Percentiles rank a stretch among this genome's conserved stretches.
Evolutionary conservation across 2,888 invertebrate species (phyloP).

Genomic region (Caenorhabditis sp.): DNA sequence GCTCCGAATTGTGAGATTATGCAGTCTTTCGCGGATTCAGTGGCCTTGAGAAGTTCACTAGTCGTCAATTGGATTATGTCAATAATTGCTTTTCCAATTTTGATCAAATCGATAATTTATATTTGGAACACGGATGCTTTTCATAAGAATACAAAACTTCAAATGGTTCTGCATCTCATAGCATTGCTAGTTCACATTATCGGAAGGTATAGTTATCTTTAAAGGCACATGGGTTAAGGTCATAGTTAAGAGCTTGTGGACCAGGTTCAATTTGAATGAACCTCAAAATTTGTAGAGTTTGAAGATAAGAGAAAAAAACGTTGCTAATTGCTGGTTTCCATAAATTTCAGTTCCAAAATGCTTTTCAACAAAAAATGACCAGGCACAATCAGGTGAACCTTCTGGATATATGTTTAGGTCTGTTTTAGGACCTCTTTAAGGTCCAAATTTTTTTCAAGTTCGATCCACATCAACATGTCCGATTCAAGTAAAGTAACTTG

Average conservation of each 20-base stretch:
- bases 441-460: too few species aligned
- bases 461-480: too few species aligned
- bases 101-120: conserved; percentile 3
- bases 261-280: neutral
- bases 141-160: conserved; percentile 13
- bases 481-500: too few species aligned
- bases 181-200: conserved; percentile 7
- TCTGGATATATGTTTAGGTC: too few species aligned
- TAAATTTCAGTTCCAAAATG: too few species aligned
- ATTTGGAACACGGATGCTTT: conserved; percentile 4
- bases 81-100: conserved; percentile 7
- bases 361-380: too few species aligned
- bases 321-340: too few species aligned
- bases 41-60: conserved; percentile 2
- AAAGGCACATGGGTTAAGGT: too few species aligned
- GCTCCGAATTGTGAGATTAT: conserved; percentile 8
- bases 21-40: conserved; percentile 7
- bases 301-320: neutral
- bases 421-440: too few species aligned
- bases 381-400: too few species aligned
- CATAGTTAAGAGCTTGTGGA: neutral
- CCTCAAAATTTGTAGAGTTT: neutral
- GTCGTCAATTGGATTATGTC: conserved; percentile 5
- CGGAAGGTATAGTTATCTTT: conserved; percentile 8
- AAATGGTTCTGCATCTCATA: conserved; percentile 9